phyloP scores from a whole-genome alignment of 2,113 vertebrate genomes.

The Pungitius pungitius region DNA sequence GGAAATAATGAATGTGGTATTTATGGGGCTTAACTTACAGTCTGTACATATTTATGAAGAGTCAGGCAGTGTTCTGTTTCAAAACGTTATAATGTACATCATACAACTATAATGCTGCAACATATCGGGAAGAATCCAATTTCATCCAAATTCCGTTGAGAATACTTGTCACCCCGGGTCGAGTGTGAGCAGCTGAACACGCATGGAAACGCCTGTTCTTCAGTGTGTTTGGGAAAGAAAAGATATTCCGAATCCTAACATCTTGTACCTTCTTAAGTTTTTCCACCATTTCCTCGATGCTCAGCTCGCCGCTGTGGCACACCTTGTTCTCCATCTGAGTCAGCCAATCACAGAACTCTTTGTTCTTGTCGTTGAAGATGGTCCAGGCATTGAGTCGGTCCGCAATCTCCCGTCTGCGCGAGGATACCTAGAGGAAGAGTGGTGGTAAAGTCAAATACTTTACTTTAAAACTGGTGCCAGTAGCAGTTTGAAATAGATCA shows the following conservation, averaged over 20 bases:
- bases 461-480: too few relatives aligned
- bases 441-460: too few relatives aligned
- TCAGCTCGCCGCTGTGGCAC: slow-evolving; percentile 85
- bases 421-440: slow-evolving; percentile 82
- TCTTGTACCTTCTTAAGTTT: slow-evolving; percentile 91
- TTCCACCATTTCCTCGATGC: slow-evolving; percentile 94
- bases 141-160: background rate
- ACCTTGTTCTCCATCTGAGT: slow-evolving; percentile 93
- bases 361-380: slow-evolving; percentile 93
- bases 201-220: background rate
- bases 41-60: too few relatives aligned
- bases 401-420: slow-evolving; percentile 88
- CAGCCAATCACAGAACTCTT: slow-evolving; percentile 93
- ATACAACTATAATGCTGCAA: background rate
- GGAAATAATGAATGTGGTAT: background rate
- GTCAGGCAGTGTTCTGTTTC: background rate
- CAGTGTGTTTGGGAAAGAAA: background rate
- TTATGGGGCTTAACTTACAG: too few relatives aligned
- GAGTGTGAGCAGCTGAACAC: background rate
- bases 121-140: background rate
- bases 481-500: background rate
- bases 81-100: background rate
- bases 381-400: slow-evolving; percentile 91
- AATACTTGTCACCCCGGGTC: too few relatives aligned
- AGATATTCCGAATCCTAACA: background rate